phyloP scores from a whole-genome alignment of 1,140 invertebrate species.

The Apis laboriosa region DNA sequence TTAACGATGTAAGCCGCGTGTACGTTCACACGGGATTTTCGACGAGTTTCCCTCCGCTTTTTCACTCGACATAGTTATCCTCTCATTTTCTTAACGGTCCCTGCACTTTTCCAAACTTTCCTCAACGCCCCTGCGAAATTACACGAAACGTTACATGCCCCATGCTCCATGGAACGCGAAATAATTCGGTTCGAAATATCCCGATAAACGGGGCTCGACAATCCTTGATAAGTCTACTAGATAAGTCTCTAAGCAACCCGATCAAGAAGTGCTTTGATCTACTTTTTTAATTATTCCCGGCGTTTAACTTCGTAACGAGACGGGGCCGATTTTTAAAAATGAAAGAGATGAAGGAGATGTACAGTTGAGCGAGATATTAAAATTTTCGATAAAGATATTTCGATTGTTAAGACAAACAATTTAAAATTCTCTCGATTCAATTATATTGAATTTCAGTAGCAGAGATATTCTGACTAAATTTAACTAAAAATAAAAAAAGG shows the following conservation, averaged over 20 bases:
- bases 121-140: conserved; percentile 20
- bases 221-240: background rate
- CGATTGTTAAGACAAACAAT: too few relatives aligned
- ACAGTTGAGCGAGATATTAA: too few relatives aligned
- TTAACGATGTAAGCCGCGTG: conserved; percentile 20
- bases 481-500: too few relatives aligned
- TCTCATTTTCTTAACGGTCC: conserved; percentile 44
- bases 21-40: background rate
- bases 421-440: too few relatives aligned
- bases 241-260: background rate
- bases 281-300: too few relatives aligned
- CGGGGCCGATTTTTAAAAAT: too few relatives aligned
- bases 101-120: conserved; percentile 39
- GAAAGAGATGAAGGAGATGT: too few relatives aligned
- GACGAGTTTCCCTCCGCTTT: background rate
- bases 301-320: too few relatives aligned
- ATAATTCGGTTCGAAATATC: background rate
- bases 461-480: too few relatives aligned
- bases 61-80: conserved; percentile 43
- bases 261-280: too few relatives aligned
- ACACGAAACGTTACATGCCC: conserved; percentile 16
- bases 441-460: too few relatives aligned
- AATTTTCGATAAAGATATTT: too few relatives aligned
- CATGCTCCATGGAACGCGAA: background rate
- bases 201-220: background rate